phyloP scores from a whole-genome alignment of 1,140 invertebrate genomes.

The Diachasma alloeum region DNA sequence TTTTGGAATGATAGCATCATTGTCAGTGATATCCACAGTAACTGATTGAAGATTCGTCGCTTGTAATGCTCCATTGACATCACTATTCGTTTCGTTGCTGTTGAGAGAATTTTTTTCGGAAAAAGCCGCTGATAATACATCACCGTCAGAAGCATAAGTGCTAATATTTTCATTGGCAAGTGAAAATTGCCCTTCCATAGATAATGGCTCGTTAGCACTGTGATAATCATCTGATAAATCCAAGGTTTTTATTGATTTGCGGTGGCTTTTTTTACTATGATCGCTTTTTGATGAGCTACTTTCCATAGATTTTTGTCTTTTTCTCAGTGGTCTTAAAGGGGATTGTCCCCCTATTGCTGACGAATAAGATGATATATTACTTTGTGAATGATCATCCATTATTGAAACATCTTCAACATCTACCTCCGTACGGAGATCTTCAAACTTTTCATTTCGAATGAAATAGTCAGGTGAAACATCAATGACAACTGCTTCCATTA shows the following conservation, averaged over 20 bases:
- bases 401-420: conserved; percentile 85
- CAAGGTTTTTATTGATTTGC: conserved; percentile 6
- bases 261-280: conserved; percentile 48
- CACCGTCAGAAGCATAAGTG: conserved; percentile 39
- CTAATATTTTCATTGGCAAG: conserved; percentile 54
- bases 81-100: not conserved
- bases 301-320: conserved; percentile 45
- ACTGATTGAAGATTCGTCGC: not conserved
- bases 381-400: conserved; percentile 72
- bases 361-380: conserved; percentile 53
- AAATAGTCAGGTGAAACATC: conserved; percentile 89
- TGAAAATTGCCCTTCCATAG: conserved; percentile 40
- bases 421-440: conserved; percentile 83
- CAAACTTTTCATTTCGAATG: conserved; percentile 77
- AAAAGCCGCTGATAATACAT: not conserved
- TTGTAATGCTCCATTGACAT: not conserved
- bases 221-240: conserved; percentile 57
- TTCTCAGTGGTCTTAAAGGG: conserved; percentile 50
- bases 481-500: conserved; percentile 91
- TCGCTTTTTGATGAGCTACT: conserved; percentile 48
- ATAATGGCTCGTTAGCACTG: conserved; percentile 50
- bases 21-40: not conserved
- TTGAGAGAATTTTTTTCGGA: not conserved
- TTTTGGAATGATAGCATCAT: not conserved
- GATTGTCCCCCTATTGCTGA: conserved; percentile 34